Evolutionary conservation across 2,113 vertebrate genomes (phyloP), one percentile per base, ranked within the genome.

Genomic region (Forbesichthys papilliferus): DNA sequence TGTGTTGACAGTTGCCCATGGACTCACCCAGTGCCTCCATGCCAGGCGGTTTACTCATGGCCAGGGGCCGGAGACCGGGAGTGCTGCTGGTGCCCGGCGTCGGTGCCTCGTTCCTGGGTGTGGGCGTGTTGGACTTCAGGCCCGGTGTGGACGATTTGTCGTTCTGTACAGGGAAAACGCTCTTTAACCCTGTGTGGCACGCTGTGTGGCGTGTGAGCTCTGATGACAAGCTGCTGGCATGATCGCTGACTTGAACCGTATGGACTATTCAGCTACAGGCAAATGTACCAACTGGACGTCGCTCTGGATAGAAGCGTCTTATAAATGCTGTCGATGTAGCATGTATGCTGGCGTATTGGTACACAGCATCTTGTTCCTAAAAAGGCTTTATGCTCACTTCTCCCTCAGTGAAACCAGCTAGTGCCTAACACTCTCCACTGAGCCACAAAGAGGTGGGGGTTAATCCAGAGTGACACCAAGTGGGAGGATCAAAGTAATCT

Each of bases 141-240:
- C 96, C 96, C 0, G 97, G 96, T 0, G 96, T 98, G 1, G 95
- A 98, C 0, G 97, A 97, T 79, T 99, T 99, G 88, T 99, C 97
- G 0, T 97, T 98, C 97, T 99, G 83, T 14, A 78, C 74, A 82
- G 20, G 81, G 27, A 18, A 7, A 47, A 1, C 3, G 12, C 12
- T 64, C 46, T 76, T 86, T 69, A 47, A 67, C 12, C 49, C 57
- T 27, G 16, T 56, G 48, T 20, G 16, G 46, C 27, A n/a, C 51
- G 20, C n/a, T 42, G 36, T 27, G 27, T 27, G 27, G 27, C 27
- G 27, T 27, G 2, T 27, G 27, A 27, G 27, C 27, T 27, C 27
- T 27, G 27, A 27, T 27, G 27, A 27, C 27, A 27, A 27, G 27
- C 27, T 27, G 27, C 27, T 27, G 27, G 27, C 27, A 27, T 27